Evolutionary conservation across 2,113 vertebrate genomes (phyloP), one percentile per base, ranked within the genome.

Genomic region (Sturnira hondurensis): DNA sequence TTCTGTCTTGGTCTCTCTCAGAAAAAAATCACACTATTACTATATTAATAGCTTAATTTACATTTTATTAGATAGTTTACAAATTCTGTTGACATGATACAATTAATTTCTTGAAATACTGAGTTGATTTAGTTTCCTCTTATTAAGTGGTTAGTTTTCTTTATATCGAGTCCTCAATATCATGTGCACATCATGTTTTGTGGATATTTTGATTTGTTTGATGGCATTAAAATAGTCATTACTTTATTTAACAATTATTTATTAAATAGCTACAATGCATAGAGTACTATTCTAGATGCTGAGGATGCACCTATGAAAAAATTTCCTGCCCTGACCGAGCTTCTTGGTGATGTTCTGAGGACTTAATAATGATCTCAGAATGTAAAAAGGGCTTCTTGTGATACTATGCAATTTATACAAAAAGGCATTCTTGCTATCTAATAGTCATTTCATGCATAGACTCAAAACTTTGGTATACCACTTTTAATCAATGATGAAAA

Each of bases 51-150:
- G 24, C 67, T 91, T 87, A 80, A 87, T 77, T 91, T 92, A 36
- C 4, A 70, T 94, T 76, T 87, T 93, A 85, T 93, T 96, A 86
- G 73, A 54, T 54, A 67, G 13, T 15, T 71, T 91, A 78, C 68
- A 88, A 47, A 68, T 81, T 80, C 71, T 91, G 11, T 73, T 93
- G 47, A 91, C 11, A 47, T 67, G 33, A 67, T 67, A 67, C 7
- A 67, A n/a, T 84, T 85, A 65, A 68, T 19, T 93, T 84, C 33
- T 38, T 96, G 58, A 82, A 71, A 80, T 5, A 31, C 63, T 58
- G 11, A 65, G 41, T 73, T 91, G 38, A 47, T 87, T 93, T 22
- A 83, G 15, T 68, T 91, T 26, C 63, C 3, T 63, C 4, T 78
- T 93, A 76, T 28, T 43, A 45, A 73, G 47, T 81, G 16, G 9